Evolutionary conservation across 1,140 invertebrate genomes (phyloP), one percentile per base, ranked within the genome.

Genomic region (Pseudomyrmex cubaensis): DNA sequence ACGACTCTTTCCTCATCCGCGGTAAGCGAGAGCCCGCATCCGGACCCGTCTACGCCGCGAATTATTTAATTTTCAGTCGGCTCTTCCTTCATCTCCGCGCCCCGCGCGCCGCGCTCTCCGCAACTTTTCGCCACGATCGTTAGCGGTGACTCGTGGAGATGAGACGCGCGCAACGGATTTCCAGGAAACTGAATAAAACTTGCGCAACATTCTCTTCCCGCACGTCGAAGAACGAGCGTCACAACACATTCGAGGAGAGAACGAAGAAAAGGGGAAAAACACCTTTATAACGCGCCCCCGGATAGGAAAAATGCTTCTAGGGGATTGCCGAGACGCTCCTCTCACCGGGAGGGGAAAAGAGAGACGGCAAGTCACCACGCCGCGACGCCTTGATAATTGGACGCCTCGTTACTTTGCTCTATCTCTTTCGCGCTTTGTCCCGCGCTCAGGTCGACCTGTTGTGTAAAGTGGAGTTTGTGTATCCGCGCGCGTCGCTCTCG

Each of bases 371-470:
- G 87, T 83, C 77, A 67, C 74, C 62, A 56, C 25, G 84, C 75
- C 75, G 70, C 83, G 78, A 82, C 87, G 90, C 89, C 82, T 88
- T 90, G 86, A 91, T 92, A 92, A 92, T 92, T 92, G 91, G 91
- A 91, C 84, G 87, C 90, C 89, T 92, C 90, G 90, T 92, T 92
- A 86, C 82, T 88, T 82, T 84, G 35, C 82, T 78, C 78, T 64
- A 46, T 75, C 82, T 66, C 63, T 62, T 48, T 69, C 57, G 46
- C 74, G 56, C 44, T 85, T 70, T 78, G 61, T 64, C 70, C 61
- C 35, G 17, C 25, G 50, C 35, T 77, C 72, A 44, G 63, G 22
- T 22, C 69, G 72, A 35, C 35, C 35, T 35, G 35, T 35, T 35
- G 35, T 35, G 35, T 4, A 35, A 35, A 35, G 35, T 35, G 35